These are phyloP conservation scores for Drosophila aldrichi DNA, from an alignment of 2,888 invertebrate genomes.

Conservation along the genomic window DNA sequence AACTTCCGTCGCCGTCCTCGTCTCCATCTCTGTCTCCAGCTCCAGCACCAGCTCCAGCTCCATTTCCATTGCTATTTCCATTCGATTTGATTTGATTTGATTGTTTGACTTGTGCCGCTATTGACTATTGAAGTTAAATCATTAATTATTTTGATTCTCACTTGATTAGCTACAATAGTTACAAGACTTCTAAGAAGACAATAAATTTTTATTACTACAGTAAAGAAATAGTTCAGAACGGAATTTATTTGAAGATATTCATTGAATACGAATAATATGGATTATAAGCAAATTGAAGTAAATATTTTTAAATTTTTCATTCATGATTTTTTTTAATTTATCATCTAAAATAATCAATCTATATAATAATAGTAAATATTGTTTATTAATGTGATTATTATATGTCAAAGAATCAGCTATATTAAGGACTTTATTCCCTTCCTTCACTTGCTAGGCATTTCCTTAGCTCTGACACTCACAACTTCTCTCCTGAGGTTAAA, in stretches of 20 bases:
- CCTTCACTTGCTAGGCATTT: neutral
- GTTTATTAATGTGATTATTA: too few species aligned
- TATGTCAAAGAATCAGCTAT: too few species aligned
- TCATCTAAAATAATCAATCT: too few species aligned
- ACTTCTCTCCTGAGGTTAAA: neutral
- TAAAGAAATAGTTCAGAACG: neutral
- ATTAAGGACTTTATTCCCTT: neutral
- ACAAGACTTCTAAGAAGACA: neutral
- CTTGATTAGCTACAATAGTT: neutral
- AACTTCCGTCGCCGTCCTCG: neutral
- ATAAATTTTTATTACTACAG: neutral
- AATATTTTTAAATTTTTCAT: too few species aligned
- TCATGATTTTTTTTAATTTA: too few species aligned
- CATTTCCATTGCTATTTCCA: slow-evolving; percentile 31
- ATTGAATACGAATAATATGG: neutral
- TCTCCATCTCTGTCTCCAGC: too few species aligned
- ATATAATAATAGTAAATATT: too few species aligned
- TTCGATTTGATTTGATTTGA: slow-evolving; percentile 60
- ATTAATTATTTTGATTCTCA: slow-evolving; percentile 58
- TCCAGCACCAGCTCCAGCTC: too few species aligned
- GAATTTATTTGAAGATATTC: neutral
- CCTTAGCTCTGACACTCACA: neutral
- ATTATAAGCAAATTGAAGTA: too few species aligned
- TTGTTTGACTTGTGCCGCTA: slow-evolving; percentile 40
- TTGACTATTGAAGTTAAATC: slow-evolving; percentile 65